Conservation (phyloP, 1,140 invertebrate genomes). For the Laupala kohalensis region DNA sequence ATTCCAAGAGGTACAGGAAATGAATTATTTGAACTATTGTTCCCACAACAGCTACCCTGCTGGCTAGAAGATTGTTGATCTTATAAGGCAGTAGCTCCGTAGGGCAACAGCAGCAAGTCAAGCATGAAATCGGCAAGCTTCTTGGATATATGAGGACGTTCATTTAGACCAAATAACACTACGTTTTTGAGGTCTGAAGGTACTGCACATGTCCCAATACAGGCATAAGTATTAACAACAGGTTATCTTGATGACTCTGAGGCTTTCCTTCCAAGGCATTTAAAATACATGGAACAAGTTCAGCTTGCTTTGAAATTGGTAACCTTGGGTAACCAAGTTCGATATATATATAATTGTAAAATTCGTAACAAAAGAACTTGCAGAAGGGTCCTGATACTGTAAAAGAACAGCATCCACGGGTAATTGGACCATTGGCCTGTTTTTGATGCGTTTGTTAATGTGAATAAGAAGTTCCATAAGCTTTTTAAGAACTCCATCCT, state of each 20-base stretch:
- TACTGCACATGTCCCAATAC: slow-evolving; percentile 56
- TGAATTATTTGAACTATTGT: background rate
- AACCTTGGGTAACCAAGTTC: slow-evolving; percentile 81
- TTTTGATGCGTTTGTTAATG: slow-evolving; percentile 80
- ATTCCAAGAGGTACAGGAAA: slow-evolving; percentile 63
- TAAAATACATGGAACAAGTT: slow-evolving; percentile 60
- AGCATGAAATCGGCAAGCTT: slow-evolving; percentile 64
- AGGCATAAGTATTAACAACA: slow-evolving; percentile 68
- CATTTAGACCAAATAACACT: slow-evolving; percentile 44
- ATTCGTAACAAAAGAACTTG: slow-evolving; percentile 78
- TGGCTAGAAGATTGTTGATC: slow-evolving; percentile 1
- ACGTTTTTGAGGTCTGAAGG: slow-evolving; percentile 48
- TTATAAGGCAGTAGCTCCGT: slow-evolving; percentile 33
- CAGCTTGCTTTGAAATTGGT: slow-evolving; percentile 56
- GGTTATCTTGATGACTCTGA: slow-evolving; percentile 69
- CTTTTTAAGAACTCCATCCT: slow-evolving; percentile 75
- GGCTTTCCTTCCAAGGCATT: slow-evolving; percentile 69
- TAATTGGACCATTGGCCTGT: slow-evolving; percentile 65
- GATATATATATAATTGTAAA: slow-evolving; percentile 88
- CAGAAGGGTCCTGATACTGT: slow-evolving; percentile 64
- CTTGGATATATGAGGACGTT: slow-evolving; percentile 48
- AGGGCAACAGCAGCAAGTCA: slow-evolving; percentile 73
- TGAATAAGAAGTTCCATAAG: slow-evolving; percentile 89
- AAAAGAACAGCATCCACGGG: slow-evolving; percentile 72
- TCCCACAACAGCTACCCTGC: background rate